Percentiles rank a stretch among this genome's conserved stretches.
Conservation (phyloP, 2,888 invertebrate species). For the Xestia rhomboidea region DNA sequence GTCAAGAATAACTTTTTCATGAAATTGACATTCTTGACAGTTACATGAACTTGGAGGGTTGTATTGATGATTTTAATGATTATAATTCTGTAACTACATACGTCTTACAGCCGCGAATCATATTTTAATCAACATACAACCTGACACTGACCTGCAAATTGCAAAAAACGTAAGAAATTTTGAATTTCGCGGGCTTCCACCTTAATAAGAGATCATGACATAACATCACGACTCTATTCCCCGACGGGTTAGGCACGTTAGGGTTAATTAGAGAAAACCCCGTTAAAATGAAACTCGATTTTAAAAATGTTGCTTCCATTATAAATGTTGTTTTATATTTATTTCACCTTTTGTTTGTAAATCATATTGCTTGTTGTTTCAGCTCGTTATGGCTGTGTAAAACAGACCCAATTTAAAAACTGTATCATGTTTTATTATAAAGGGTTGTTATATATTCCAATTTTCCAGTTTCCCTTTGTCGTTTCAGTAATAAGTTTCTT, state of each 20-base stretch:
- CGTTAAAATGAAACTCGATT: neutral
- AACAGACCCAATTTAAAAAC: constrained; percentile 2
- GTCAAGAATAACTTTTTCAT: no score
- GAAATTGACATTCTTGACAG: no score
- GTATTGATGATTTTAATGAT: no score
- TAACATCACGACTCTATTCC: neutral
- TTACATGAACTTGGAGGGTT: no score
- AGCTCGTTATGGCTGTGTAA: neutral
- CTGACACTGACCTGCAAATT: no score
- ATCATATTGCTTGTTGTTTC: neutral
- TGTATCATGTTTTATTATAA: neutral
- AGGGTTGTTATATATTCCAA: neutral
- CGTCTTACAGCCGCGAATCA: no score
- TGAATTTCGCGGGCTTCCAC: no score
- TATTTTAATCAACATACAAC: no score
- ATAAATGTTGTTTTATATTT: neutral
- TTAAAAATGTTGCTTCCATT: neutral
- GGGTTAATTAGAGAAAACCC: neutral
- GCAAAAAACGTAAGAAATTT: no score
- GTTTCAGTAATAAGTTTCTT: neutral
- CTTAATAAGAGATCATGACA: neutral
- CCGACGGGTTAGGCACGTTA: neutral
- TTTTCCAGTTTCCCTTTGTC: neutral
- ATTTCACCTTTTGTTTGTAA: constrained; percentile 3
- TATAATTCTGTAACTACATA: no score